phyloP scores from a whole-genome alignment of 2,797 vertebrate genomes.

The Falco cherrug region DNA sequence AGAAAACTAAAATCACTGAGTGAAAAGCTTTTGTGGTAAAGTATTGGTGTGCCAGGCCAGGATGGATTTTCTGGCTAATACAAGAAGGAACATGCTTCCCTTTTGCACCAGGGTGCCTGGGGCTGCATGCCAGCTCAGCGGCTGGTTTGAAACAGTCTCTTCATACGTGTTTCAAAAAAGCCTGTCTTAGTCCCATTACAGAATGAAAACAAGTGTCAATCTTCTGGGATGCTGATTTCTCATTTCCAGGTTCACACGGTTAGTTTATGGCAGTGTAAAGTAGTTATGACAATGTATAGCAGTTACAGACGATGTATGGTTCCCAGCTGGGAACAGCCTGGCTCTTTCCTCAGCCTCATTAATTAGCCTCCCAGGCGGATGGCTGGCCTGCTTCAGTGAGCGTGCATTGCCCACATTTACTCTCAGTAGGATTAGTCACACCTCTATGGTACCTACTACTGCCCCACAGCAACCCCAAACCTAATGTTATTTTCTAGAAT shows the following conservation, averaged over 20 bases:
- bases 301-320: background rate
- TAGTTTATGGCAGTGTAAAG: constrained; percentile 29
- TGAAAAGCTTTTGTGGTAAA: background rate
- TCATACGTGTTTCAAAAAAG: background rate
- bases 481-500: background rate
- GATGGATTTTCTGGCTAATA: background rate
- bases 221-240: constrained; percentile 39
- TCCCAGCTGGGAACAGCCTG: constrained; percentile 49
- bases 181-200: background rate
- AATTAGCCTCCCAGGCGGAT: background rate
- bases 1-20: background rate
- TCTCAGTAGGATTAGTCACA: background rate
- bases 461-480: background rate
- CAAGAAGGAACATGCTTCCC: background rate
- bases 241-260: constrained; percentile 37
- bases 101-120: background rate
- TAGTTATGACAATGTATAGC: constrained; percentile 36
- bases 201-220: constrained; percentile 43
- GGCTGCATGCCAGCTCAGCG: background rate
- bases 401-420: background rate
- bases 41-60: background rate
- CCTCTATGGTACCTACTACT: background rate
- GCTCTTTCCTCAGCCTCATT: constrained; percentile 23
- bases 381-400: background rate
- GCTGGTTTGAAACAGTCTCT: background rate